Conservation (phyloP, 2,113 vertebrate species). For the Cichladusa arquata region DNA sequence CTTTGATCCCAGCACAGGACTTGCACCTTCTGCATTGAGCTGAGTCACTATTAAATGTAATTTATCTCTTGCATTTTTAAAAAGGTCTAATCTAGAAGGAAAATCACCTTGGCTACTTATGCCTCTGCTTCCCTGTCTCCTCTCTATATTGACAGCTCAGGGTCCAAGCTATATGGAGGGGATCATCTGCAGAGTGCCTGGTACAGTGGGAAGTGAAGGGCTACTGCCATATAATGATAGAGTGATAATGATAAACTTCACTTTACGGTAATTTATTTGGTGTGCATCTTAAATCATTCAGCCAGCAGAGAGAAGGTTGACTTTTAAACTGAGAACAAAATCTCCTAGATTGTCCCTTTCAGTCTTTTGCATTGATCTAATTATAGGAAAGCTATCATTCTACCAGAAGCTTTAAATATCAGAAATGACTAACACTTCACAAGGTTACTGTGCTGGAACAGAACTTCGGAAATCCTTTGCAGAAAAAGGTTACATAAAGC, state of each 20-base stretch:
- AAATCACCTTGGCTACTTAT: not conserved
- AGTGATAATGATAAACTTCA: not conserved
- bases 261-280: not conserved
- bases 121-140: not conserved
- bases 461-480: not conserved
- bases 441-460: not conserved
- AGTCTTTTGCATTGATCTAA: not conserved
- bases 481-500: not conserved
- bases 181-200: not conserved
- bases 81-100: not conserved
- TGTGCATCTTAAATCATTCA: not conserved
- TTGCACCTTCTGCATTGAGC: not conserved
- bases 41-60: not conserved
- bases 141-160: not conserved
- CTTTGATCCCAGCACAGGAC: not conserved
- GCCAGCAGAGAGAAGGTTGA: not conserved
- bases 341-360: not conserved
- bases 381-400: conserved; percentile 10
- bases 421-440: not conserved
- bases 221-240: not conserved
- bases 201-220: not conserved
- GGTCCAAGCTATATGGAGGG: not conserved
- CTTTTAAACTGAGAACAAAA: conserved; percentile 3
- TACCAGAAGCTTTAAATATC: not conserved
- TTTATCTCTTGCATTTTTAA: not conserved